These are phyloP conservation scores for Dynastes tityus DNA, from an alignment of 2,888 invertebrate genomes.

Conservation along the genomic window DNA sequence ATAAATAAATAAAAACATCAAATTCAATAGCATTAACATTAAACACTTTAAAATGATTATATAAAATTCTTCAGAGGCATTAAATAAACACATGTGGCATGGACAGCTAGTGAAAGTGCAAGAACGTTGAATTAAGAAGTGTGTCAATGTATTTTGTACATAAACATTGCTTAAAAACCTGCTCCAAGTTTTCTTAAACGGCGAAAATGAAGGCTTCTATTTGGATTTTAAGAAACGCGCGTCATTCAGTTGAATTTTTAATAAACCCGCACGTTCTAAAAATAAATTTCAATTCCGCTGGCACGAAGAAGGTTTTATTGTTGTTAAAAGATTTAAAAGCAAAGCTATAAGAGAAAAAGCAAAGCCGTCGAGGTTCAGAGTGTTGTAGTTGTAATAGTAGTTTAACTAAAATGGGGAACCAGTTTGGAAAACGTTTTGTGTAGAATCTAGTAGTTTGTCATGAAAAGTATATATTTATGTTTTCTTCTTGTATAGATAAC, in stretches of 20 bases:
- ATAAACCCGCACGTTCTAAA: slow-evolving; percentile 4
- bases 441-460: slow-evolving; percentile 55
- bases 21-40: no score
- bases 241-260: not conserved
- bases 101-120: slow-evolving; percentile 11
- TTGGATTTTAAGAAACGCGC: not conserved
- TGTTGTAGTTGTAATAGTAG: no score
- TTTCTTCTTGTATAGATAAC: slow-evolving; percentile 25
- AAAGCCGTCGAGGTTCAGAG: no score
- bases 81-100: slow-evolving; percentile 9
- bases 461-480: slow-evolving; percentile 55
- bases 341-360: no score
- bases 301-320: slow-evolving; percentile 1
- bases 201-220: not conserved
- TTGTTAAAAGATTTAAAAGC: slow-evolving; percentile 10
- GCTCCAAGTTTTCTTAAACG: not conserved
- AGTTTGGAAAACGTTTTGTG: slow-evolving; percentile 17
- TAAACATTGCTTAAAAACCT: slow-evolving; percentile 2
- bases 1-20: no score
- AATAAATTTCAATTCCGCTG: slow-evolving; percentile 18
- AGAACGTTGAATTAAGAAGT: slow-evolving; percentile 12
- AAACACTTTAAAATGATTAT: not conserved
- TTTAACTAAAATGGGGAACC: slow-evolving; percentile 15
- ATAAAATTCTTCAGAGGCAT: slow-evolving; percentile 3
- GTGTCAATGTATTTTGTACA: slow-evolving; percentile 29